Conservation (phyloP, 2,888 invertebrate genomes). For the Platerodrilus igneus region DNA sequence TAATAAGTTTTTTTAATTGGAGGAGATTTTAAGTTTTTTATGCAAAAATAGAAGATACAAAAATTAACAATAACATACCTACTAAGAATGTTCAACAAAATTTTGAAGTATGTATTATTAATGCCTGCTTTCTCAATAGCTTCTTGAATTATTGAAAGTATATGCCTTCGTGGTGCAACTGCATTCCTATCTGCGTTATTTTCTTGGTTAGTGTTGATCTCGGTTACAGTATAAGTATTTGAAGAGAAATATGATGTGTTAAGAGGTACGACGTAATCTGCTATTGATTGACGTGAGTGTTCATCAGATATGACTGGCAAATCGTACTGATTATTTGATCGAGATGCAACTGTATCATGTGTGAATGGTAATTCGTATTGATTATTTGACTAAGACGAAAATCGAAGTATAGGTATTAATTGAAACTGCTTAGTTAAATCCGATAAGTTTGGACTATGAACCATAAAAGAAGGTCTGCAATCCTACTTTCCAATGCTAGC, state of each 20-base stretch:
- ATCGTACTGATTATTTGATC: background rate
- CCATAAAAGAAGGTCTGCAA: slow-evolving; percentile 1
- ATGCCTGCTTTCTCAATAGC: no score
- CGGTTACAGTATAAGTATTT: no score
- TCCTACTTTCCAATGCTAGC: slow-evolving; percentile 3
- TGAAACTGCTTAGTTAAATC: slow-evolving; percentile 3
- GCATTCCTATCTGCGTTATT: no score
- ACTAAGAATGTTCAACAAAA: no score
- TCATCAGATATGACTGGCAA: slow-evolving; percentile 1
- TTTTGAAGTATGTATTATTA: no score
- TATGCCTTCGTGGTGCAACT: no score
- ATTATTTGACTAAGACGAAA: slow-evolving; percentile 1
- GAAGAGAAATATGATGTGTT: background rate
- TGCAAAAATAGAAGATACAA: no score
- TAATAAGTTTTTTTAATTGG: no score
- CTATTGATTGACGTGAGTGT: slow-evolving; percentile 5
- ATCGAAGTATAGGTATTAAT: background rate
- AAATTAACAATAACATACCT: no score
- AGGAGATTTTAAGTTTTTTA: no score
- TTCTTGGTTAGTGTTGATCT: no score
- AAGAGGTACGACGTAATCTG: slow-evolving; percentile 2
- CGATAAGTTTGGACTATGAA: slow-evolving; percentile 1
- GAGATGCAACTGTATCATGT: background rate
- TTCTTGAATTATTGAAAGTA: no score
- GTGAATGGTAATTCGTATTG: slow-evolving; percentile 1